Percentiles rank a stretch among this genome's conserved stretches.
Conservation (phyloP, 2,888 invertebrate species). For the Synergus laeviventris region DNA sequence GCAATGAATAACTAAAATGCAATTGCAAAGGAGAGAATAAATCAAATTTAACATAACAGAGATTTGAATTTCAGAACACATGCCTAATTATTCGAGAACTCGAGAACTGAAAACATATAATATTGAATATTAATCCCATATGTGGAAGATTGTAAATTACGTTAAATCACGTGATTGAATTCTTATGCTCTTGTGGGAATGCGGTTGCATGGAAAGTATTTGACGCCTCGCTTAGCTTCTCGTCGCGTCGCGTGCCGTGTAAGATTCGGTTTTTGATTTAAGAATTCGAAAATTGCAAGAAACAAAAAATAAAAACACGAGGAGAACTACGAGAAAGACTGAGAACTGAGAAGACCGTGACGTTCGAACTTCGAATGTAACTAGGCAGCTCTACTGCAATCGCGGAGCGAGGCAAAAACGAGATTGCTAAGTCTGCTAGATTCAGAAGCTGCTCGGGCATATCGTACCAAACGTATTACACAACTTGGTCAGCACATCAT, state of each 20-base stretch:
- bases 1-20: neutral
- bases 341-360: constrained; percentile 39
- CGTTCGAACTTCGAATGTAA: constrained; percentile 49
- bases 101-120: neutral
- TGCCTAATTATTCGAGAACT: neutral
- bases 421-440: constrained; percentile 51
- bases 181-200: neutral
- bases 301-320: neutral
- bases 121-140: neutral
- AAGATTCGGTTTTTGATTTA: neutral
- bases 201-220: neutral
- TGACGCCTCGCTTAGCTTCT: too few relatives aligned
- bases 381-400: constrained; percentile 47
- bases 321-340: neutral
- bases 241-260: neutral
- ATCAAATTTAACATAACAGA: neutral
- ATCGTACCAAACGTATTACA: constrained; percentile 57
- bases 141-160: neutral
- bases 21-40: neutral
- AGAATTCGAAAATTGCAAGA: neutral
- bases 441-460: constrained; percentile 52
- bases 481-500: constrained; percentile 62
- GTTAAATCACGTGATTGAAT: neutral
- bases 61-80: neutral
- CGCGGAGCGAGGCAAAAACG: constrained; percentile 48